Percentiles rank a stretch among this genome's conserved stretches.
phyloP scores from a whole-genome alignment of 35 echinoderm and acorn worm species.

The Heliocidaris erythrogramma region DNA sequence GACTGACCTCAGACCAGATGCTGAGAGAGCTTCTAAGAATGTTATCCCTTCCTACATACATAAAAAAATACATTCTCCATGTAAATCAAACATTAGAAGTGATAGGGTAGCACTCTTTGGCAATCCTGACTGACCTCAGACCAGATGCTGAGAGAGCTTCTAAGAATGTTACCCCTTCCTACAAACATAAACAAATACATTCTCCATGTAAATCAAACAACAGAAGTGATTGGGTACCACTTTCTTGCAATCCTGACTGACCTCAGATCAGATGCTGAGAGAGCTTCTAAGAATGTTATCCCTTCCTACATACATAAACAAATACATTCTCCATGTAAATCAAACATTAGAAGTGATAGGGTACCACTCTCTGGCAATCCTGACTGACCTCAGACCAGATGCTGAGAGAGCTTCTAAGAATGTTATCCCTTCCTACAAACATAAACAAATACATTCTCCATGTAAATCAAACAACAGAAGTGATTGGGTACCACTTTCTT shows the following conservation, averaged over 20 bases:
- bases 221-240: neutral
- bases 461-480: no score
- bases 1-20: constrained; percentile 77
- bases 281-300: constrained; percentile 77
- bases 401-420: constrained; percentile 89
- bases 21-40: constrained; percentile 86
- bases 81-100: no score
- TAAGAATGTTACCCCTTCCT: constrained; percentile 77
- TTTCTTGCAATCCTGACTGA: constrained; percentile 89
- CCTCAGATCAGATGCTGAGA: constrained; percentile 80
- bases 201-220: no score
- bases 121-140: constrained; percentile 77
- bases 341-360: neutral
- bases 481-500: constrained; percentile 44
- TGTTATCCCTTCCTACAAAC: constrained; percentile 62
- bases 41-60: constrained; percentile 62
- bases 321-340: no score
- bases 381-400: constrained; percentile 76
- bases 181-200: no score
- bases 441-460: no score
- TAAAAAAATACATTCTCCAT: no score
- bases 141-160: constrained; percentile 89
- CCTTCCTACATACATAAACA: constrained; percentile 53
- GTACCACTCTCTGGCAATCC: constrained; percentile 74
- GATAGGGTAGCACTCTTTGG: constrained; percentile 56